Evolutionary conservation across 2,888 invertebrate species (phyloP).

Genomic region (Hirtodrosophila duncani): DNA sequence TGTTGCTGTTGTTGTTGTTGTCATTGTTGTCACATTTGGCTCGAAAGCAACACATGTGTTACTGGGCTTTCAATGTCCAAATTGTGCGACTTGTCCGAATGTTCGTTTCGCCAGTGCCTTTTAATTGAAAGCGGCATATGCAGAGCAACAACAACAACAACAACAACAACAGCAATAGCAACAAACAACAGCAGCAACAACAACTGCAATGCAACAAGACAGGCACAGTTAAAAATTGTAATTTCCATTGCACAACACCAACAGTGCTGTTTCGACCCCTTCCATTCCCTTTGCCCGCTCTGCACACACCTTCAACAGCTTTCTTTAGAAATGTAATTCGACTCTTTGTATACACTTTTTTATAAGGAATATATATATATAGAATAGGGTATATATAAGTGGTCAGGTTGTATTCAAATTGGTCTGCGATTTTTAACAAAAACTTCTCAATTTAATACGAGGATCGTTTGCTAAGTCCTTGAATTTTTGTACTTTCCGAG

Average conservation of each 20-base stretch:
- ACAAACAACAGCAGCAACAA: constrained; percentile 7
- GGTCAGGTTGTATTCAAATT: no score
- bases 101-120: constrained; percentile 58
- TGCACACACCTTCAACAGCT: no score
- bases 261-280: no score
- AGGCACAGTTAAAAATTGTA: constrained; percentile 66
- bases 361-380: no score
- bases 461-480: no score
- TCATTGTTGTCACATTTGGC: constrained; percentile 65
- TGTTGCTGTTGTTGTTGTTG: constrained; percentile 37
- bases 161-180: constrained; percentile 9
- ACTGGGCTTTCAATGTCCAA: constrained; percentile 13
- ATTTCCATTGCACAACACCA: constrained; percentile 64
- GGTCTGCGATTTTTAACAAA: no score
- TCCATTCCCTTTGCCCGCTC: no score
- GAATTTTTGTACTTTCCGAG: no score
- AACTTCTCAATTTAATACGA: no score
- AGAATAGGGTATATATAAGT: no score
- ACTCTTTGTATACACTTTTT: constrained; percentile 8
- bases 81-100: constrained; percentile 37
- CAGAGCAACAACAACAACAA: constrained; percentile 33
- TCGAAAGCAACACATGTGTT: constrained; percentile 26
- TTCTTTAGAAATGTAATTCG: no score
- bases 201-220: constrained; percentile 20
- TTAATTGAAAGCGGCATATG: constrained; percentile 72